Evolutionary conservation across 2,113 vertebrate species (phyloP), one percentile per base, ranked within the genome.

Genomic region (Ranitomeya variabilis): DNA sequence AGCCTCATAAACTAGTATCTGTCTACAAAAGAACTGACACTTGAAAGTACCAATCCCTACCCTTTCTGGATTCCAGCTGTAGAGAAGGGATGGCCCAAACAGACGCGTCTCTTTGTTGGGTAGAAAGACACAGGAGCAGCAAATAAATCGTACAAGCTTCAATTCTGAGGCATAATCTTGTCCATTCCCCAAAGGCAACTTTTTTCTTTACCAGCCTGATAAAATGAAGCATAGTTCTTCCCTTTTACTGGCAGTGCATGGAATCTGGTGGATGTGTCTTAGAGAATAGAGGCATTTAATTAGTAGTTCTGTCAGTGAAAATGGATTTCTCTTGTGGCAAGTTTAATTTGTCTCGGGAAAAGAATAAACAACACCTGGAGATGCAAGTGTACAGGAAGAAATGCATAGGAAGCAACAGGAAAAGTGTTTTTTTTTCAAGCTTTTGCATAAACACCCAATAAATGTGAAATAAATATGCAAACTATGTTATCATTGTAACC

Each of bases 1-100:
- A 97, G 97, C 95, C 97, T 97, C 97, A 98, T 99, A 99, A 99
- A 99, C 96, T 97, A 99, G 97, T 97, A 96, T 94, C 92, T 93
- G 91, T 95, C 93, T 94, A 99, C 98, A 99, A 99, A 98, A 95
- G 96, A 94, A 93, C 93, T 99, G 97, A 98, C 97, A 97, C 95
- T 97, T 98, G 96, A 96, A 97, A 98, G 96, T 97, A 93, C 94
- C 95, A 96, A 95, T 94, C 94, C 94, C 96, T 96, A 97, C 96
- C 94, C 94, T 95, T 95, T 94, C 92, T 95, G 93, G 94, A 93
- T 94, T 94, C 92, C 94, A 95, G 94, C 95, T 95, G 94, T 93
- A 93, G 94, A 93, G 92, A 92, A 93, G 95, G 95, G 94, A 91
- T 94, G 95, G 93, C 93, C 92, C 93, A 92, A 94, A 95, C 95